Percentiles rank a stretch among this genome's conserved stretches.
Conservation (phyloP, 2,888 invertebrate species). For the Bombyx huttoni region DNA sequence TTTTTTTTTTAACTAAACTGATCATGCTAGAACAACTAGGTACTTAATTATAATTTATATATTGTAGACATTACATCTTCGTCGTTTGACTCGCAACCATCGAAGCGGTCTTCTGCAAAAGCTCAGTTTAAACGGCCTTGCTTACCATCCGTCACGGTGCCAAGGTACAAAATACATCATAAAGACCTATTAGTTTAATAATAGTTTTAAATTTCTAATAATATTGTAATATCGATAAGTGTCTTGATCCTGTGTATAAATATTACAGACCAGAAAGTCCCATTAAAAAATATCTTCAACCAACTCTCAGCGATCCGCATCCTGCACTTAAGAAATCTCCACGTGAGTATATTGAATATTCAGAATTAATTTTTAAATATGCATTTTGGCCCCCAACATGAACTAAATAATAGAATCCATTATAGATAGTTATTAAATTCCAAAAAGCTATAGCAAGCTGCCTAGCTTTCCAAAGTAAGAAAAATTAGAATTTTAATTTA, state of each 20-base stretch:
- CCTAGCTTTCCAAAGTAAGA: too few relatives aligned
- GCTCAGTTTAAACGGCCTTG: constrained; percentile 53
- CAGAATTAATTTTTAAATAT: background rate
- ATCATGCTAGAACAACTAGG: too few relatives aligned
- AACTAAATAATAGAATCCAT: too few relatives aligned
- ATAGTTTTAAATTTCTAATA: too few relatives aligned
- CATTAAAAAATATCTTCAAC: constrained; percentile 85
- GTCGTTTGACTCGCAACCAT: constrained; percentile 45
- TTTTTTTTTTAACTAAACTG: background rate
- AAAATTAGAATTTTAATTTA: too few relatives aligned
- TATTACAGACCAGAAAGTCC: constrained; percentile 84
- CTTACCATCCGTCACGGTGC: constrained; percentile 45
- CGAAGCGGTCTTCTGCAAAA: constrained; percentile 52
- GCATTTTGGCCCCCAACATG: background rate
- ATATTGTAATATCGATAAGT: background rate
- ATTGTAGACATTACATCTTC: constrained; percentile 45
- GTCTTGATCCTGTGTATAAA: background rate
- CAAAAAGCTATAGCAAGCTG: too few relatives aligned
- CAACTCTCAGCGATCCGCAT: constrained; percentile 83
- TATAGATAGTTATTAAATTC: too few relatives aligned
- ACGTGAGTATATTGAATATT: constrained; percentile 52
- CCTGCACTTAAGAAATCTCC: constrained; percentile 75
- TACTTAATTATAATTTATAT: too few relatives aligned
- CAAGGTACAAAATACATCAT: constrained; percentile 36
- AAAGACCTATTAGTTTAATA: too few relatives aligned